Base-by-base conservation (phyloP, 2,888 invertebrate genomes). In the Onchidella celtica region DNA sequence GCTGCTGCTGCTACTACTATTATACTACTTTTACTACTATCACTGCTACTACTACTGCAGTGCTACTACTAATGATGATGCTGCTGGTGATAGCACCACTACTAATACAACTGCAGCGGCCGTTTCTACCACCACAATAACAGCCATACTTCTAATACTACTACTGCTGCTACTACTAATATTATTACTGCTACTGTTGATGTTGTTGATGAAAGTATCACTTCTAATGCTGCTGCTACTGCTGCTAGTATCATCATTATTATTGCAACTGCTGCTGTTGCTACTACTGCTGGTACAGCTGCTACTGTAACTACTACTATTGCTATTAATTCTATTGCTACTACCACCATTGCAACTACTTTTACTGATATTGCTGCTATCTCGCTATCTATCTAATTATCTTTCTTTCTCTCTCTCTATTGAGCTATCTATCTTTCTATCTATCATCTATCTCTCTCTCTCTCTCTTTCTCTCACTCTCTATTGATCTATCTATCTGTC, bases 201-300 rank as follows among this genome's bases (percentile, higher is more conserved):
- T 32, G 27, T 21, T 57, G 24, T 32, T 32, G 29, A 17, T 57
- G 69, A 47, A 69, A 78, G 55, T 69, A 78, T 27, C 59, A 73
- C 34, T 73, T 24, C 40, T 73, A 73, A n/a, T 73, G 73, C 61
- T 73, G 73, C 61, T 70, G 61, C 38, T 79, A 79, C 61, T 61
- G 73, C 63, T 73, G 61, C 61, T 63, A 73, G 32, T 38, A 74
- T 57, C 40, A 80, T 36, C 63, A 63, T 47, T 74, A 77, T 29
- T 65, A 77, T 40, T 38, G 66, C 55, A 11, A 66, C 59, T 69
- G 55, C 57, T 69, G 57, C 38, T 69, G 66, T 47, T n/a, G 14
- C n/a, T n/a, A n/a, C n/a, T n/a, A n/a, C n/a, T n/a, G n/a, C n/a
- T n/a, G n/a, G n/a, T n/a, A n/a, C n/a, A n/a, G n/a, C n/a, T n/a